These are phyloP conservation scores for Leucosticte australis DNA, from an alignment of 2,113 vertebrate genomes.

Conservation along the genomic window DNA sequence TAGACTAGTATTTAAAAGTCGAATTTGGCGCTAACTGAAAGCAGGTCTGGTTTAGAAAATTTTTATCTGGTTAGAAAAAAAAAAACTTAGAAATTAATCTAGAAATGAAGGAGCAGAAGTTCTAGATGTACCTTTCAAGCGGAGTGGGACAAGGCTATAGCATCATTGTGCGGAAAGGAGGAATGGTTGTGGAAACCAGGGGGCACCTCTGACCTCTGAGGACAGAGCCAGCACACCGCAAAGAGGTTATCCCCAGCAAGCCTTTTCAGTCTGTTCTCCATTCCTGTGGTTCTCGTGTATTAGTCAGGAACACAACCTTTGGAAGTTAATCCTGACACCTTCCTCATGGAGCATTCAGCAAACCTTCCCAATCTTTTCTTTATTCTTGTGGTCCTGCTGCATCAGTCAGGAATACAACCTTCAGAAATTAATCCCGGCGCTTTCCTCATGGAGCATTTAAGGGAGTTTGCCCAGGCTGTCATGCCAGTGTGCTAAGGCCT, in stretches of 20 bases:
- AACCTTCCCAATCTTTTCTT: neutral
- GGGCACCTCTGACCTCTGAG: neutral
- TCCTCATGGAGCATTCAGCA: neutral
- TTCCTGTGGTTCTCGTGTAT: neutral
- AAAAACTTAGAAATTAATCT: neutral
- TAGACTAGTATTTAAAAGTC: neutral
- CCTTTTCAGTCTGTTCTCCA: neutral
- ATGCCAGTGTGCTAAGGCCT: neutral
- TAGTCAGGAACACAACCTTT: neutral
- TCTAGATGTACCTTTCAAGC: neutral
- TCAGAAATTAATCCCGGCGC: neutral
- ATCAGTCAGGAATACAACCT: neutral
- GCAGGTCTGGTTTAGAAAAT: neutral
- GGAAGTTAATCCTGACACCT: neutral
- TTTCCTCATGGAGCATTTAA: neutral
- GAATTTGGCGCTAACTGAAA: neutral
- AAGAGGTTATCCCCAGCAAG: neutral
- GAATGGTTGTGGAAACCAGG: neutral
- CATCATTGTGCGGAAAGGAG: neutral
- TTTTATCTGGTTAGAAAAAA: neutral
- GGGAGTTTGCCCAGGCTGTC: neutral
- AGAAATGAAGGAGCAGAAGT: neutral
- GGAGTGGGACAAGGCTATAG: neutral
- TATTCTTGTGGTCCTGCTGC: neutral
- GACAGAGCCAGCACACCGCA: fast-evolving